These are phyloP conservation scores for Pseudoatta argentina DNA, from an alignment of 1,140 invertebrate genomes.

Conservation along the genomic window DNA sequence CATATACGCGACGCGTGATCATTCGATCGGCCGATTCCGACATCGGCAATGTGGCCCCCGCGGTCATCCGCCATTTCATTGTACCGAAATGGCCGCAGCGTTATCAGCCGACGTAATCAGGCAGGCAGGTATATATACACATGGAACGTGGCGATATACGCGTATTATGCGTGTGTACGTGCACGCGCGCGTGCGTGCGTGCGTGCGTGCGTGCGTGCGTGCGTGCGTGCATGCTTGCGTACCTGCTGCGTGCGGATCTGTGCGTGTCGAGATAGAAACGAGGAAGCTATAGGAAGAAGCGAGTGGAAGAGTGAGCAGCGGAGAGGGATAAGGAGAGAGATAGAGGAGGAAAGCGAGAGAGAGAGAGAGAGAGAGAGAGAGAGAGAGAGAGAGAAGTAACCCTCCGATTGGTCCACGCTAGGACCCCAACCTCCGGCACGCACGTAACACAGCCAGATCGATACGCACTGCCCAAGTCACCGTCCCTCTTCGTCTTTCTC, in stretches of 20 bases:
- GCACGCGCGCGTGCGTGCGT: background rate
- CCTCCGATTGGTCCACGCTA: slow-evolving; percentile 85
- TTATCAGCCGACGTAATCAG: slow-evolving; percentile 79
- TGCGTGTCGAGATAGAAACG: slow-evolving; percentile 44
- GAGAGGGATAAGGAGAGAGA: slow-evolving; percentile 58
- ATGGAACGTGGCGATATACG: slow-evolving; percentile 33
- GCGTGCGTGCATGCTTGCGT: slow-evolving; percentile 30
- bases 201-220: slow-evolving; percentile 5
- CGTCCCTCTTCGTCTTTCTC: slow-evolving; percentile 75
- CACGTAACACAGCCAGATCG: slow-evolving; percentile 85
- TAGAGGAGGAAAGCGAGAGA: slow-evolving; percentile 65
- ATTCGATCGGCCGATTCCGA: slow-evolving; percentile 56
- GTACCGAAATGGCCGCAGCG: slow-evolving; percentile 77
- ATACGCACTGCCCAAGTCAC: slow-evolving; percentile 86
- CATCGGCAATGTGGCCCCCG: slow-evolving; percentile 46
- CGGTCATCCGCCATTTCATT: slow-evolving; percentile 80
- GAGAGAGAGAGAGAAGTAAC: slow-evolving; percentile 81
- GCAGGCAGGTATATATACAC: slow-evolving; percentile 66
- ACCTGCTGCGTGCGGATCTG: slow-evolving; percentile 38
- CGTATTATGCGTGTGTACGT: slow-evolving; percentile 42
- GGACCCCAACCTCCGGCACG: slow-evolving; percentile 84
- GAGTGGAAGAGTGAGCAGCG: slow-evolving; percentile 45
- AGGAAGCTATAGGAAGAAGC: slow-evolving; percentile 46
- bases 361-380: slow-evolving; percentile 63
- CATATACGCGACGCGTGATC: slow-evolving; percentile 30